Evolutionary conservation across 2,113 vertebrate genomes (phyloP).

Genomic region (Triplophysa dalaica): DNA sequence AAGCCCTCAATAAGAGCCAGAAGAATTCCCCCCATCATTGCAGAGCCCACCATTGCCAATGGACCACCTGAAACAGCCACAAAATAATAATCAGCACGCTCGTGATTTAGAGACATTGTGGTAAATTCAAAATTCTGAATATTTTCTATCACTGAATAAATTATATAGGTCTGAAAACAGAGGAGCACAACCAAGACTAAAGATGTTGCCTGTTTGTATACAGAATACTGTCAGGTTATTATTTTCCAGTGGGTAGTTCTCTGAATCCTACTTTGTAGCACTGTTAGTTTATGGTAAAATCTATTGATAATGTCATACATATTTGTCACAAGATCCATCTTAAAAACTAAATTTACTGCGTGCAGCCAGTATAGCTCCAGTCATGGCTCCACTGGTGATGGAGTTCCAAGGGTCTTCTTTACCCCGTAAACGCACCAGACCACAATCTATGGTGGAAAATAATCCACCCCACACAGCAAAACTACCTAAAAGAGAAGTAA

Average conservation of each 20-base stretch:
- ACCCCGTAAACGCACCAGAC: conserved; percentile 81
- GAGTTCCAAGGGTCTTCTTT: conserved; percentile 93
- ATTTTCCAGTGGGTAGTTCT: background rate
- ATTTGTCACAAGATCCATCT: no score
- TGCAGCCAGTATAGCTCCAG: conserved; percentile 84
- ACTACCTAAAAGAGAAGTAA: conserved; percentile 73
- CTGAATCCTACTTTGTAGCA: background rate
- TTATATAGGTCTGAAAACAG: background rate
- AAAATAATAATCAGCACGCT: background rate
- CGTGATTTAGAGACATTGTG: background rate
- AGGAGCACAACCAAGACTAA: background rate
- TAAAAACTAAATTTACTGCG: conserved; percentile 76
- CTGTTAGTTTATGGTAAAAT: background rate
- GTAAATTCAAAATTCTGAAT: background rate
- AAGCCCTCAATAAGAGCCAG: conserved; percentile 86
- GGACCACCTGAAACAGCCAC: conserved; percentile 79
- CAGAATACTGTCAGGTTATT: background rate
- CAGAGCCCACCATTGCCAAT: conserved; percentile 86
- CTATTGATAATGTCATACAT: background rate
- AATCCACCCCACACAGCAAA: conserved; percentile 89
- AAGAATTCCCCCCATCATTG: conserved; percentile 87
- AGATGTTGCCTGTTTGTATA: background rate
- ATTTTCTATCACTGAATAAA: no score
- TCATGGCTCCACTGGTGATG: conserved; percentile 86
- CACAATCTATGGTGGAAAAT: conserved; percentile 90